phyloP scores from a whole-genome alignment of 2,888 invertebrate genomes.

The Dasysyrphus albostriatus region DNA sequence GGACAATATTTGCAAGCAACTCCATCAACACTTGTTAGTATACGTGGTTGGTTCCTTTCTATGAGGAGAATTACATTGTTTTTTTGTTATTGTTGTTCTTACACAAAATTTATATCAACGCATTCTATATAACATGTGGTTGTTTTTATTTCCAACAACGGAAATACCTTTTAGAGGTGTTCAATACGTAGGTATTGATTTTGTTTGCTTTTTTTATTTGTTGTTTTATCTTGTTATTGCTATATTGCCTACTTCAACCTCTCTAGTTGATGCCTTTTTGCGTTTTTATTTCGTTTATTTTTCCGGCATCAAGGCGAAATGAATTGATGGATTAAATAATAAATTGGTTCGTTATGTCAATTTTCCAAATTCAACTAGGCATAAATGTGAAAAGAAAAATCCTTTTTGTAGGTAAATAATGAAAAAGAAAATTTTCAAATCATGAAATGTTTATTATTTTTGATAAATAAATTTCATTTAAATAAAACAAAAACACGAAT shows the following conservation, averaged over 20 bases:
- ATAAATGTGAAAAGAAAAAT: not conserved
- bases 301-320: not conserved
- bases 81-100: not conserved
- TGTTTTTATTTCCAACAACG: not conserved
- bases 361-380: constrained; percentile 9
- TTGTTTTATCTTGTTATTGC: not conserved
- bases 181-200: constrained; percentile 7
- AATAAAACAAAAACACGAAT: no score
- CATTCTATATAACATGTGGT: not conserved
- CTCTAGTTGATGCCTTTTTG: not conserved
- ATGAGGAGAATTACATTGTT: not conserved
- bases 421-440: not conserved
- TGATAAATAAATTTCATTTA: no score
- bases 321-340: not conserved
- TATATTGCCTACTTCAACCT: not conserved
- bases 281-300: not conserved
- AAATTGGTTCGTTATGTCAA: constrained; percentile 7
- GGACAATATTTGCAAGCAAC: constrained; percentile 28
- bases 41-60: not conserved
- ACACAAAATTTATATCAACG: constrained; percentile 14
- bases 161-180: constrained; percentile 7
- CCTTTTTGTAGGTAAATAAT: constrained; percentile 7
- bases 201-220: not conserved
- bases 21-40: not conserved
- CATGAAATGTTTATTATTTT: no score